Evolutionary conservation across 2,113 vertebrate genomes (phyloP).

Genomic region (Choloepus hoffmanni): DNA sequence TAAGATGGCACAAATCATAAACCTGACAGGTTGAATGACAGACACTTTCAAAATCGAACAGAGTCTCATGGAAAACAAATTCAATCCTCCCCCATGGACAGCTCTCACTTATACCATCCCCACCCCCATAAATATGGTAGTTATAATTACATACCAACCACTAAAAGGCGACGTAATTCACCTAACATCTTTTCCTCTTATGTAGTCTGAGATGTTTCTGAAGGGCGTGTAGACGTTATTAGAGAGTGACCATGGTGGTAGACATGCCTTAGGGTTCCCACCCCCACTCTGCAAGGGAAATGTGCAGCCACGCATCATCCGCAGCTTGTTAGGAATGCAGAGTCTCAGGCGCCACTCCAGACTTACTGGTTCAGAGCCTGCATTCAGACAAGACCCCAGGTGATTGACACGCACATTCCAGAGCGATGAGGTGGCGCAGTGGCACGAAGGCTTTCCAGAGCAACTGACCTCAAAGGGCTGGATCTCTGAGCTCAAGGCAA

Average conservation of each 20-base stretch:
- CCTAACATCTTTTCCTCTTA: background rate
- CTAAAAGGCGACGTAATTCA: background rate
- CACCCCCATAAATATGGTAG: background rate
- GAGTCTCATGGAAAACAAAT: background rate
- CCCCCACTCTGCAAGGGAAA: background rate
- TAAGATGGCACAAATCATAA: background rate
- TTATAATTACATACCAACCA: background rate
- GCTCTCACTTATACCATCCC: background rate
- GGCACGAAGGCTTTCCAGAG: background rate
- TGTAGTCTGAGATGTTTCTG: background rate
- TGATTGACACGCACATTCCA: background rate
- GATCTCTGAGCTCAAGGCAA: background rate
- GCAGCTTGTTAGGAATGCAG: background rate
- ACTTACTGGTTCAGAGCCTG: background rate
- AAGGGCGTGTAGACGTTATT: background rate
- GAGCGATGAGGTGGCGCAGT: too few relatives aligned
- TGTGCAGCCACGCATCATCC: rapidly evolving
- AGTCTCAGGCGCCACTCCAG: background rate
- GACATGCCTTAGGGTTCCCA: rapidly evolving
- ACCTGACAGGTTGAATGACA: background rate
- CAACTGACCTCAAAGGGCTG: background rate
- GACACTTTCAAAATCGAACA: background rate
- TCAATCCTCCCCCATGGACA: background rate
- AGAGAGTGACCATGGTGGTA: background rate
- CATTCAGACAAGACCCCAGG: background rate